Evolutionary conservation across 1,140 invertebrate genomes (phyloP), one percentile per base, ranked within the genome.

Genomic region (Ephestia elutella): DNA sequence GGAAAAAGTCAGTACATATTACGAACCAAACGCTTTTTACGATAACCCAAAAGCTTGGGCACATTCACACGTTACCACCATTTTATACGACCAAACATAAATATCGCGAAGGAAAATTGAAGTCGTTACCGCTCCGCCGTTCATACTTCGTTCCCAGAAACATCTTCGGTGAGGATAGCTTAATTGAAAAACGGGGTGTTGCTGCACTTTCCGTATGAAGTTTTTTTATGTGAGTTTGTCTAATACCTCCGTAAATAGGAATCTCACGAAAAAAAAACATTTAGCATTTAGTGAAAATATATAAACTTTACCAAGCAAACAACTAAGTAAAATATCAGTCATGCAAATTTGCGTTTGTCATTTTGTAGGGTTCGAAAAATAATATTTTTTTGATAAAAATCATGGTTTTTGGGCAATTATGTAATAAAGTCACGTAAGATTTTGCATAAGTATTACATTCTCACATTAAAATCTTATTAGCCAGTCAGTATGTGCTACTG

Each of bases 71-170:
- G 38, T 44, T 17, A 17, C 38, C 38, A 17, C 38, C 38, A 44
- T 44, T 44, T 44, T 44, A 44, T 44, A 17, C n/a, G 38, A 17
- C 38, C 38, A 44, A 44, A 15, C n/a, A 17, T 44, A 44, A 44
- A 44, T 44, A 44, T 44, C n/a, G 38, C 38, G 13, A 44, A 44
- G 38, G 38, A 44, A 44, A 44, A 44, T 44, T 44, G 38, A 15
- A 44, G 38, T 44, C 38, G 38, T 44, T 44, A 44, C 38, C 13
- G 13, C n/a, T n/a, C n/a, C 38, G 1, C n/a, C 13, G 32, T 38
- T 11, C 32, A 8, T 38, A 38, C 5, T 11, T 8, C 32, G 32
- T 38, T 38, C 5, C 32, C 32, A 13, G 32, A 13, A 13, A 38
- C 32, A 13, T 13, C 13, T 38, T 38, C 13, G 5, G 32, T 13